Percentiles rank a stretch among this genome's conserved stretches.
Conservation (phyloP, 2,113 vertebrate species). For the Taurulus bubalis region DNA sequence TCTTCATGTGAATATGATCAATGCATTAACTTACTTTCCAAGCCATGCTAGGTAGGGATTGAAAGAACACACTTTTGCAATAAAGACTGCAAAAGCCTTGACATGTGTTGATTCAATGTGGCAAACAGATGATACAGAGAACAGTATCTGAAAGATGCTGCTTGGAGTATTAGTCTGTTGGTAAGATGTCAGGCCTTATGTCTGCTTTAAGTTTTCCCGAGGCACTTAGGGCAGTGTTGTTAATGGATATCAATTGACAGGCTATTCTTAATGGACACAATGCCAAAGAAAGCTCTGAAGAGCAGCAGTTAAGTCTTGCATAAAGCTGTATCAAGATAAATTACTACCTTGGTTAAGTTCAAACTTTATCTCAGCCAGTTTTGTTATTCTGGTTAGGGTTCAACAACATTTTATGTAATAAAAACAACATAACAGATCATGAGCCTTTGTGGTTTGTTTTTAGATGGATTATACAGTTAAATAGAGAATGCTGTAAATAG, state of each 20-base stretch:
- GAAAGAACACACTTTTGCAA: background rate
- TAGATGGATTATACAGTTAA: background rate
- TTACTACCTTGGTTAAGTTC: background rate
- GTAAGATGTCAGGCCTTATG: conserved; percentile 8
- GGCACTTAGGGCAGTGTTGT: conserved; percentile 20
- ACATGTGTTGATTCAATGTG: background rate
- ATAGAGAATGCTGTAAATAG: background rate
- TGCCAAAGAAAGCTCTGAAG: background rate
- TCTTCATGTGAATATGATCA: background rate
- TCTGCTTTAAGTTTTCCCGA: background rate
- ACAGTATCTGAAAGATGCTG: background rate
- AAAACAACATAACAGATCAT: background rate
- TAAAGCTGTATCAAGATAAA: conserved; percentile 8
- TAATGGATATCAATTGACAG: conserved; percentile 35
- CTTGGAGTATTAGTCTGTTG: background rate
- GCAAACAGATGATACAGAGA: conserved; percentile 8
- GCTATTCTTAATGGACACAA: background rate
- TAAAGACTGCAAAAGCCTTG: background rate
- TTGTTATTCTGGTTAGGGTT: background rate
- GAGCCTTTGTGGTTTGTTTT: background rate
- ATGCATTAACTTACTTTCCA: background rate
- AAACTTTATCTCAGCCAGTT: background rate
- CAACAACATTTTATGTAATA: background rate
- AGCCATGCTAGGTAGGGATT: background rate
- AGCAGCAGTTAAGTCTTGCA: background rate